Percentiles rank a stretch among this genome's conserved stretches.
phyloP scores from a whole-genome alignment of 2,888 invertebrate species.

The Drosophila neonasuta region DNA sequence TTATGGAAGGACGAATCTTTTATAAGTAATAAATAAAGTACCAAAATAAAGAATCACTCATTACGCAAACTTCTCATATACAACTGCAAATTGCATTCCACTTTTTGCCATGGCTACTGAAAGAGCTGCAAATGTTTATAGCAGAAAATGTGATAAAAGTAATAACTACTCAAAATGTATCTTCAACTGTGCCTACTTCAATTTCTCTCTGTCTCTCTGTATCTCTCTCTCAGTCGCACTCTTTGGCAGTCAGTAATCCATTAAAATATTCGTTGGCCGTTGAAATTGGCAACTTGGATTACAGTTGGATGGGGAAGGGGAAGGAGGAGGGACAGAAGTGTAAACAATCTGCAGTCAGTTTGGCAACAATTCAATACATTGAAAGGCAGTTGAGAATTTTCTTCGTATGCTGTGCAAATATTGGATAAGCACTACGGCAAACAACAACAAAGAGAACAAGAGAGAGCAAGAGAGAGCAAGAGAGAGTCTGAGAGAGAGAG shows the following conservation, averaged over 20 bases:
- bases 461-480: neutral
- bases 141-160: neutral
- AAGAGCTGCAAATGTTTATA: neutral
- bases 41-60: too few species aligned
- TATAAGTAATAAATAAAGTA: too few species aligned
- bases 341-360: constrained; percentile 22
- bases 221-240: too few species aligned
- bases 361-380: constrained; percentile 27
- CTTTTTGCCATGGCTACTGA: too few species aligned
- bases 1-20: too few species aligned
- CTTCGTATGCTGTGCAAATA: constrained; percentile 39
- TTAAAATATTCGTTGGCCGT: constrained; percentile 7
- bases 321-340: constrained; percentile 1
- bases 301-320: neutral
- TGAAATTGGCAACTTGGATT: constrained; percentile 11
- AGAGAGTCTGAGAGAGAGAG: too few species aligned
- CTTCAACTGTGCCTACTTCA: neutral
- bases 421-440: constrained; percentile 42
- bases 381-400: constrained; percentile 17
- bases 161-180: constrained; percentile 2
- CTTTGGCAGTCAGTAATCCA: neutral
- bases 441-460: constrained; percentile 15
- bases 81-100: too few species aligned
- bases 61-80: too few species aligned
- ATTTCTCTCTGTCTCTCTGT: neutral